These are phyloP conservation scores for Oreochromis spilurus DNA, from an alignment of 2,113 vertebrate species.

Conservation along the genomic window DNA sequence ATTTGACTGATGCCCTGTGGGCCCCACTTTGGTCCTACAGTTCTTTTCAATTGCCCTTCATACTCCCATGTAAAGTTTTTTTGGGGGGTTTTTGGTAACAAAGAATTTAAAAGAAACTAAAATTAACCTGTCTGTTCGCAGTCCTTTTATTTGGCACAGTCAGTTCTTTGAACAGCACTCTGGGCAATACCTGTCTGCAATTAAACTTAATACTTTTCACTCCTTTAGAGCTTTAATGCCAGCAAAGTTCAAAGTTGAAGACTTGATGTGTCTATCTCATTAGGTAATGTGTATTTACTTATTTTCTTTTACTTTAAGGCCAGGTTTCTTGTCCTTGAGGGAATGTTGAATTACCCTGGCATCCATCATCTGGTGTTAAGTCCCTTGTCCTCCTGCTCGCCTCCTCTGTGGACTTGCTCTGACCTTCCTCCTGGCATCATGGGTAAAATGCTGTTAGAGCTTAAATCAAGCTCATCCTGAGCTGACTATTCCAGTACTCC, in stretches of 20 bases:
- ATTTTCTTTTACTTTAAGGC: constrained; percentile 31
- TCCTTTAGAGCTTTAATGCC: background rate
- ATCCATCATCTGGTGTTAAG: constrained; percentile 53
- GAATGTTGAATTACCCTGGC: constrained; percentile 23
- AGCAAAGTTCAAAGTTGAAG: constrained; percentile 27
- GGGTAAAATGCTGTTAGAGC: constrained; percentile 52
- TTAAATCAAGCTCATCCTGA: constrained; percentile 57
- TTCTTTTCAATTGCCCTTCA: background rate
- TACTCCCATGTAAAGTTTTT: background rate
- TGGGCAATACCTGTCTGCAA: background rate
- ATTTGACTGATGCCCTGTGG: background rate
- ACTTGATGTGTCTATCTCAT: constrained; percentile 2
- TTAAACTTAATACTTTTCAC: background rate
- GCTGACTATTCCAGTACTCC: constrained; percentile 31
- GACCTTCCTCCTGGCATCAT: constrained; percentile 58
- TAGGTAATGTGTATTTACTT: constrained; percentile 38
- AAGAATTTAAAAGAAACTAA: background rate
- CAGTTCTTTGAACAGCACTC: background rate
- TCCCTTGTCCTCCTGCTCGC: background rate
- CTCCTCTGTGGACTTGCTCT: constrained; percentile 16
- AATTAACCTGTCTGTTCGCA: background rate
- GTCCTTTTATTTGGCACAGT: background rate
- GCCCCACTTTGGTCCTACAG: background rate
- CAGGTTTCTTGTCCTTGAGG: constrained; percentile 23
- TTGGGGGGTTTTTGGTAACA: background rate